Conservation (phyloP, 2,888 invertebrate species). For the Nomada hirtipes region DNA sequence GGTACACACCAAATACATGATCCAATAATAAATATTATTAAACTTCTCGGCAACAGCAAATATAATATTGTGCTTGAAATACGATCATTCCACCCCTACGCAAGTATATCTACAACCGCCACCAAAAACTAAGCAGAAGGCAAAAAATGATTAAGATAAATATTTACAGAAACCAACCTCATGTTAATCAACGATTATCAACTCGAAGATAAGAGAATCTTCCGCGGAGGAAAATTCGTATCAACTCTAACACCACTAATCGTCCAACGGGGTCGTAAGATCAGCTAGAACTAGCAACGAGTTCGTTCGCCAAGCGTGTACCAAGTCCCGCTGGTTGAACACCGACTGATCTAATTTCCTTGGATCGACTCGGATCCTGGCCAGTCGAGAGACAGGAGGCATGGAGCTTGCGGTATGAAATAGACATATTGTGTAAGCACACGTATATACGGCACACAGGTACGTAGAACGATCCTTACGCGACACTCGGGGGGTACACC, state of each 20-base stretch:
- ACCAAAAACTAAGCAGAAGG: background rate
- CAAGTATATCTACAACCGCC: background rate
- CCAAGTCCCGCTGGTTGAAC: slow-evolving; percentile 57
- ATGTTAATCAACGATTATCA: background rate
- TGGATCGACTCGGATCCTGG: slow-evolving; percentile 46
- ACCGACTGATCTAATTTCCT: slow-evolving; percentile 71
- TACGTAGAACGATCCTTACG: background rate
- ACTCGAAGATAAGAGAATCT: background rate
- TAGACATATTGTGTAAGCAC: slow-evolving; percentile 55
- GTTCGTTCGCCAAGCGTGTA: slow-evolving; percentile 39
- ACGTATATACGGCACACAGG: background rate
- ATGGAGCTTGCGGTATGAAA: slow-evolving; percentile 26
- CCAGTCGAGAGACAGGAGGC: slow-evolving; percentile 53
- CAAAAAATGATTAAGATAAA: background rate
- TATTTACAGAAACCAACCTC: background rate
- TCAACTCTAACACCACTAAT: background rate
- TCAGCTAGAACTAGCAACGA: background rate
- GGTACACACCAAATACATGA: too few species aligned
- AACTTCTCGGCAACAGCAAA: too few species aligned
- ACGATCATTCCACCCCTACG: too few species aligned
- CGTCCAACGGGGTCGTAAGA: background rate
- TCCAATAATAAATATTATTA: too few species aligned
- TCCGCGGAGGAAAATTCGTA: too few species aligned
- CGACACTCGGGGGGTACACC: slow-evolving; percentile 24
- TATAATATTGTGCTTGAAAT: too few species aligned